These are phyloP conservation scores for Antheraea yamamai DNA, from an alignment of 2,888 invertebrate species.

Conservation along the genomic window DNA sequence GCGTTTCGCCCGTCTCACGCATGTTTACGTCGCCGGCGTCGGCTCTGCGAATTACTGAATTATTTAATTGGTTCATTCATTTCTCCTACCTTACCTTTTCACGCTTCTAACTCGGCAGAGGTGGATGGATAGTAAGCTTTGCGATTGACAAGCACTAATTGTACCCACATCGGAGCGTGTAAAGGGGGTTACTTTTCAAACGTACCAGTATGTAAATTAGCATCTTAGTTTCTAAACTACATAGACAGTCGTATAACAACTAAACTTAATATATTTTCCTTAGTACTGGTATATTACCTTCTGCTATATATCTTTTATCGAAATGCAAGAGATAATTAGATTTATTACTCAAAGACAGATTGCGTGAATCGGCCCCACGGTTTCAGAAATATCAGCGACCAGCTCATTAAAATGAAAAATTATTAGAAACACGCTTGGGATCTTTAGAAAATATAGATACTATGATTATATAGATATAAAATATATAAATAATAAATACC, in stretches of 20 bases:
- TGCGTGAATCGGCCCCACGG: background rate
- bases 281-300: background rate
- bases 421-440: background rate
- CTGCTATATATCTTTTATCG: background rate
- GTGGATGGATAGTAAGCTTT: conserved; percentile 64
- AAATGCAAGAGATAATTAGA: background rate
- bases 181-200: background rate
- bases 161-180: conserved; percentile 30
- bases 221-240: background rate
- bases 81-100: conserved; percentile 75
- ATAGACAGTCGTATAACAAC: background rate
- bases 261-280: background rate
- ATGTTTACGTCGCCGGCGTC: conserved; percentile 80
- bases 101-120: conserved; percentile 67
- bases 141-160: conserved; percentile 65
- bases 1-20: conserved; percentile 63
- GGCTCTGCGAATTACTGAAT: conserved; percentile 79
- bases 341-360: background rate
- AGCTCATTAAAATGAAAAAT: background rate
- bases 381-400: no score
- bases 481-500: no score
- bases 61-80: conserved; percentile 82
- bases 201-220: background rate
- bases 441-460: background rate
- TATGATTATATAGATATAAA: background rate